phyloP scores from a whole-genome alignment of 2,888 invertebrate species.

The Tenthredo mesomela region DNA sequence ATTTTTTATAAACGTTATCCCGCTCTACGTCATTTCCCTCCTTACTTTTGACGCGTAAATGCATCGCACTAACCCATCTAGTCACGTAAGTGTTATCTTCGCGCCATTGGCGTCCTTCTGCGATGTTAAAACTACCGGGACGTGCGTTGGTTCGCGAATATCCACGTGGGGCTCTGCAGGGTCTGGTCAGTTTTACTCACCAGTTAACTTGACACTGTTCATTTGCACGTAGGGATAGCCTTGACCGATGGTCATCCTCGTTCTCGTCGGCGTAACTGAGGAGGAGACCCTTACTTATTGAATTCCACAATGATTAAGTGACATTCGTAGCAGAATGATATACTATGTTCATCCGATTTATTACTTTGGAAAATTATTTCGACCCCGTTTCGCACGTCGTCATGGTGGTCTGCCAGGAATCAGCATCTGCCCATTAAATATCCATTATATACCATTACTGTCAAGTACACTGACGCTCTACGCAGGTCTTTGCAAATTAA shows the following conservation, averaged over 20 bases:
- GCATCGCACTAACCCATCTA: slow-evolving; percentile 43
- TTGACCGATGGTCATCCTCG: neutral
- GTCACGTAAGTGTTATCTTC: slow-evolving; percentile 52
- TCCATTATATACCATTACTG: neutral
- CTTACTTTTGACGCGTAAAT: slow-evolving; percentile 40
- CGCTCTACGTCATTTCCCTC: neutral
- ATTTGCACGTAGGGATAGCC: slow-evolving; percentile 10
- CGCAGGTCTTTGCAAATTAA: neutral
- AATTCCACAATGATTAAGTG: neutral
- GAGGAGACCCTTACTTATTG: neutral
- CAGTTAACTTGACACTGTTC: slow-evolving; percentile 17
- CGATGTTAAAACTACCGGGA: slow-evolving; percentile 27
- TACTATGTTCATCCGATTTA: neutral
- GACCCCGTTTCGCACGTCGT: neutral
- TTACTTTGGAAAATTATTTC: neutral
- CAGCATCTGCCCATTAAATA: neutral
- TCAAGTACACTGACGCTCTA: neutral
- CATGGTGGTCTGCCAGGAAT: neutral
- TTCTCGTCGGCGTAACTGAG: neutral
- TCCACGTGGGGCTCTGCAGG: neutral
- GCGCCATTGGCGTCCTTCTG: slow-evolving; percentile 36
- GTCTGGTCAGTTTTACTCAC: slow-evolving; percentile 16
- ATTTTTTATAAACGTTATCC: neutral
- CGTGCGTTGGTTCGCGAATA: slow-evolving; percentile 43
- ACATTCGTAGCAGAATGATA: neutral